Evolutionary conservation across 2,888 invertebrate genomes (phyloP).

Genomic region (Dioctria linearis): DNA sequence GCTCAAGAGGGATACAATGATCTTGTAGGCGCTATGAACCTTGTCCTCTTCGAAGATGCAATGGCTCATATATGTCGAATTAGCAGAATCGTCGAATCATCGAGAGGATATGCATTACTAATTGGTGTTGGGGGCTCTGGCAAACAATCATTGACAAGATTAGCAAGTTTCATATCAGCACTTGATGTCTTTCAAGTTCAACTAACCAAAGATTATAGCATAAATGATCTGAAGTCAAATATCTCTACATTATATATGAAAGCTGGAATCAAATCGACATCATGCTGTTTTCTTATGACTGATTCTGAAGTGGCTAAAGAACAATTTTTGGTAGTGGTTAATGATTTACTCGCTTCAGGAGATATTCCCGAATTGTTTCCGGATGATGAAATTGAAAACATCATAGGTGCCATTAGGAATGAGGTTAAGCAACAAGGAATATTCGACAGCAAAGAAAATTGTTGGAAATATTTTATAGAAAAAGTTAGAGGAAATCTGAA

Average conservation of each 20-base stretch:
- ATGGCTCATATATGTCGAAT: slow-evolving; percentile 94
- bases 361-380: slow-evolving; percentile 92
- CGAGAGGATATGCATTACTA: slow-evolving; percentile 91
- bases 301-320: slow-evolving; percentile 94
- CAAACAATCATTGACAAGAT: slow-evolving; percentile 90
- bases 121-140: slow-evolving; percentile 97
- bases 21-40: slow-evolving; percentile 90
- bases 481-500: slow-evolving; percentile 85
- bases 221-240: slow-evolving; percentile 84
- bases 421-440: slow-evolving; percentile 88
- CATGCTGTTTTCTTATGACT: slow-evolving; percentile 91
- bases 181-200: slow-evolving; percentile 95
- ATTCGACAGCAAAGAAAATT: slow-evolving; percentile 90
- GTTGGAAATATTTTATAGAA: slow-evolving; percentile 96
- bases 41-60: slow-evolving; percentile 95
- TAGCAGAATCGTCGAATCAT: slow-evolving; percentile 92
- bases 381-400: slow-evolving; percentile 92
- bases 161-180: slow-evolving; percentile 91
- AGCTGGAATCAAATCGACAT: slow-evolving; percentile 87
- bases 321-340: slow-evolving; percentile 90
- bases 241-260: slow-evolving; percentile 86
- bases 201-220: slow-evolving; percentile 89
- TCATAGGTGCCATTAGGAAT: slow-evolving; percentile 82
- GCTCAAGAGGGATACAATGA: slow-evolving; percentile 91
- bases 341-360: slow-evolving; percentile 94